phyloP scores from a whole-genome alignment of 2,113 vertebrate species.

The Vireo altiloquus region DNA sequence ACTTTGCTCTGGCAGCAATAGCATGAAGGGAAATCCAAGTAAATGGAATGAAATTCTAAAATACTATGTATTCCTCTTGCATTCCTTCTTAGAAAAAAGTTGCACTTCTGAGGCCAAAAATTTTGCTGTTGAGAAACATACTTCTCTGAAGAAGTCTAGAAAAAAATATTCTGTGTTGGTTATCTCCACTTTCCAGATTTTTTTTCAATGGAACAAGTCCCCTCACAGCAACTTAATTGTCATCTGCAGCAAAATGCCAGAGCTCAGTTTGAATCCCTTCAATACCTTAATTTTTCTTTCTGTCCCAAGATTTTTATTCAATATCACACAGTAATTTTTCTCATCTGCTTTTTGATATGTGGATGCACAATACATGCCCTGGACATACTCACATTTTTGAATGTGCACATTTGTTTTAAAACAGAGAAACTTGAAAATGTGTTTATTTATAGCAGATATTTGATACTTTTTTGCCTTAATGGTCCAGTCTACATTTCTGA shows the following conservation, averaged over 20 bases:
- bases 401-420: background rate
- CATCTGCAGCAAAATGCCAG: background rate
- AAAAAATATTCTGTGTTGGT: background rate
- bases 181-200: background rate
- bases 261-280: background rate
- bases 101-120: background rate
- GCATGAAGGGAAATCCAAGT: background rate
- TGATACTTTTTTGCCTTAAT: background rate
- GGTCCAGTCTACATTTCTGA: background rate
- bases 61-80: background rate
- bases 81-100: slow-evolving; percentile 2
- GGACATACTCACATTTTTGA: background rate
- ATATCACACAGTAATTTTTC: background rate
- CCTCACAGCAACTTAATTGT: background rate
- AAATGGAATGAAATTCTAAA: background rate
- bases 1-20: background rate
- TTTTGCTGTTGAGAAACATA: background rate
- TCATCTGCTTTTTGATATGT: background rate
- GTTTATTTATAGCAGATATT: background rate
- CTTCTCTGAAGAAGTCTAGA: background rate
- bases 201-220: background rate
- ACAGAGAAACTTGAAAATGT: background rate
- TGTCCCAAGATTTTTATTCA: background rate
- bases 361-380: background rate
- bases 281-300: background rate